Evolutionary conservation across 2,888 invertebrate species (phyloP).

Genomic region (Macaria notata): DNA sequence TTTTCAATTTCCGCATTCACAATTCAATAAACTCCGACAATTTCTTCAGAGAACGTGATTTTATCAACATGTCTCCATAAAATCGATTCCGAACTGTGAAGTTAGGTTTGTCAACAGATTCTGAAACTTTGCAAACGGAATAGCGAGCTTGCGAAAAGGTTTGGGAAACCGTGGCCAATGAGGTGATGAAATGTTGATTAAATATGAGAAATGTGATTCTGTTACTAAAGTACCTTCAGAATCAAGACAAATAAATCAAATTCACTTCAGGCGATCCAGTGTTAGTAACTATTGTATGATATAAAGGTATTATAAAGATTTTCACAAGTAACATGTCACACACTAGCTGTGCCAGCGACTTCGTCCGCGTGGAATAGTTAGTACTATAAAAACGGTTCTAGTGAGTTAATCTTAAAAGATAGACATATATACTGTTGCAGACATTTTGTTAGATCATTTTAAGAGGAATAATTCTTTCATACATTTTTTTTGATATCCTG

Average conservation of each 20-base stretch:
- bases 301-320: too few species aligned
- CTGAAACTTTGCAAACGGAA: conserved; percentile 22
- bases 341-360: too few species aligned
- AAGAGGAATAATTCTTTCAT: too few species aligned
- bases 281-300: too few species aligned
- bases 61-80: conserved; percentile 12
- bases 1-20: neutral
- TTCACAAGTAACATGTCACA: too few species aligned
- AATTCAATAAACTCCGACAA: neutral
- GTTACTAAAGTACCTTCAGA: conserved; percentile 6
- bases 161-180: conserved; percentile 25
- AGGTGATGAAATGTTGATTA: conserved; percentile 23
- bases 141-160: conserved; percentile 27
- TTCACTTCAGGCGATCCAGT: neutral
- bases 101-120: conserved; percentile 22
- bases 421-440: too few species aligned
- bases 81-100: conserved; percentile 18
- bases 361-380: too few species aligned
- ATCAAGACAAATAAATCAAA: conserved; percentile 2
- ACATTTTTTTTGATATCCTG: too few species aligned
- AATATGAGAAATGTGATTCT: conserved; percentile 15
- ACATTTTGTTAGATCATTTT: too few species aligned
- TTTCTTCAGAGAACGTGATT: conserved; percentile 13
- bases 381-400: too few species aligned
- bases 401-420: too few species aligned